Conservation (phyloP, 2,113 vertebrate species). For the Brachypteracias leptosomus region DNA sequence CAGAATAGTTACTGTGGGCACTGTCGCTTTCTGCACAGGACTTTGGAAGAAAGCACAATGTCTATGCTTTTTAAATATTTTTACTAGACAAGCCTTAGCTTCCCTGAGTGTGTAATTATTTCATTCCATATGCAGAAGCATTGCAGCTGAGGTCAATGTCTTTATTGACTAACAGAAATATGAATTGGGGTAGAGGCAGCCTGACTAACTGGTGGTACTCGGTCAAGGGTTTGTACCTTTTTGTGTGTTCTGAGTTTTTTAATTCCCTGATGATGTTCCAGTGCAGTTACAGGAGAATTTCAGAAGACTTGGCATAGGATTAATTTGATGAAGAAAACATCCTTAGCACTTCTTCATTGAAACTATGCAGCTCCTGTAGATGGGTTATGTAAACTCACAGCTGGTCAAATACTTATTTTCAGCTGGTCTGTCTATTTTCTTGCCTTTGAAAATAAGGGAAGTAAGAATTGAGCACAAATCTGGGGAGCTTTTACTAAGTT, state of each 20-base stretch:
- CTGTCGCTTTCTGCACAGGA: not conserved
- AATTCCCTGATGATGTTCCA: not conserved
- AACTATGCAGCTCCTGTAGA: not conserved
- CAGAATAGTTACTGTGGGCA: not conserved
- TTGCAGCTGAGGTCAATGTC: not conserved
- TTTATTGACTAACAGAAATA: not conserved
- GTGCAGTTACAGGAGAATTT: not conserved
- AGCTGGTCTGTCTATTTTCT: not conserved
- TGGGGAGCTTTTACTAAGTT: not conserved
- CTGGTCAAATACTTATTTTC: not conserved
- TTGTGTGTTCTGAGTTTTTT: not conserved
- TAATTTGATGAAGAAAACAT: not conserved
- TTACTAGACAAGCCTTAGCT: not conserved
- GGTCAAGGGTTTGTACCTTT: rapidly evolving
- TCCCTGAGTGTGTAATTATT: not conserved
- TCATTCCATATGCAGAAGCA: not conserved
- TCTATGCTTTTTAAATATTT: not conserved
- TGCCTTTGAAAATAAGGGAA: not conserved
- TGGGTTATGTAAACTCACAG: not conserved
- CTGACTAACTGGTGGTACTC: not conserved
- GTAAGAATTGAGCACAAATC: not conserved
- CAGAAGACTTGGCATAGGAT: not conserved
- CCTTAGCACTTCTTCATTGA: not conserved
- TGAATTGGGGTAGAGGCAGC: not conserved
- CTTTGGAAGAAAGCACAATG: not conserved